These are phyloP conservation scores for Melanocharis versteri DNA, from an alignment of 2,113 vertebrate genomes.

Conservation along the genomic window DNA sequence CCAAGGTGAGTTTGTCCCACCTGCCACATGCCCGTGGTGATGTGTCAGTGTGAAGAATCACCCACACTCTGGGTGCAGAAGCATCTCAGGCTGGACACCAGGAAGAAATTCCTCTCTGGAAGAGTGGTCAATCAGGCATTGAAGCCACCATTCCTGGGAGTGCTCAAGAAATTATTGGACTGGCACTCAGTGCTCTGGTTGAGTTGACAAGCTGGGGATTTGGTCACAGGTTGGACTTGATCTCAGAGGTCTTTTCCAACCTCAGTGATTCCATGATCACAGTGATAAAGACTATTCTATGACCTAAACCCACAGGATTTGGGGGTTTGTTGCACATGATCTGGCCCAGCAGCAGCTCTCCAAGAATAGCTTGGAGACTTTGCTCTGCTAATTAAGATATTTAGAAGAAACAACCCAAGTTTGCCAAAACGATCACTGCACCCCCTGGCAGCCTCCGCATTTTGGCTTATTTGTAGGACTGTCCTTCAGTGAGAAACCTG, in stretches of 20 bases:
- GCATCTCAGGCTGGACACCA: neutral
- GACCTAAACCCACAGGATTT: neutral
- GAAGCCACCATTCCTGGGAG: neutral
- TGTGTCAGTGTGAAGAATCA: neutral
- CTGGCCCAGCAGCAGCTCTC: constrained; percentile 1
- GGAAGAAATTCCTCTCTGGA: neutral
- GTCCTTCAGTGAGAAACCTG: constrained; percentile 1
- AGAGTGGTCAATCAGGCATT: neutral
- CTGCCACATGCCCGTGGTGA: neutral
- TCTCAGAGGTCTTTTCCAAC: neutral
- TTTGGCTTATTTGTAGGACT: neutral
- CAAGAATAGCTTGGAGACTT: constrained; percentile 12
- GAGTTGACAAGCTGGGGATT: rapidly evolving
- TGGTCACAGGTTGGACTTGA: neutral
- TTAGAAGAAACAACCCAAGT: constrained; percentile 32
- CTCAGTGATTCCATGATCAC: neutral
- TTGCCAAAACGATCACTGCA: constrained; percentile 29
- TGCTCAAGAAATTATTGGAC: neutral
- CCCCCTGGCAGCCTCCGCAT: neutral
- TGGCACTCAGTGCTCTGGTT: neutral
- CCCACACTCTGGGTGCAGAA: neutral
- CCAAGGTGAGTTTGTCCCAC: neutral
- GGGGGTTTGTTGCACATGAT: neutral
- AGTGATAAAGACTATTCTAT: neutral
- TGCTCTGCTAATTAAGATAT: constrained; percentile 46